phyloP scores from a whole-genome alignment of 2,888 invertebrate genomes.

The Volucella bombylans region DNA sequence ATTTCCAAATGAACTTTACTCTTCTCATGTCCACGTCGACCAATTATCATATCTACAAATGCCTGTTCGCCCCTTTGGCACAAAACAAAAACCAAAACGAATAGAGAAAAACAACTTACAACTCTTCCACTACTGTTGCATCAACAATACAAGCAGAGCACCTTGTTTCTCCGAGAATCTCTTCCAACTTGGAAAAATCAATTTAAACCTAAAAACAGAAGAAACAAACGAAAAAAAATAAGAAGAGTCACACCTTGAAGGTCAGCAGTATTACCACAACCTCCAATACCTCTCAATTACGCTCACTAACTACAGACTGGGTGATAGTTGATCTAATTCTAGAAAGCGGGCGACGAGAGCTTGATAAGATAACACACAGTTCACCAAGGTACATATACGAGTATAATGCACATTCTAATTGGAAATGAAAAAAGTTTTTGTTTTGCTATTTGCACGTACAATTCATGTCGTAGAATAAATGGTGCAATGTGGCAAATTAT shows the following conservation, averaged over 20 bases:
- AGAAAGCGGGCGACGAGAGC: neutral
- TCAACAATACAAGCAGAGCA: conserved; percentile 4
- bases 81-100: neutral
- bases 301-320: neutral
- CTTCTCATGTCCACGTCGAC: neutral
- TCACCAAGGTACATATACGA: neutral
- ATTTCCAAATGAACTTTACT: no score
- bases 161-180: neutral
- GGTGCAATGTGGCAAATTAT: conserved; percentile 23
- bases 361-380: conserved; percentile 34
- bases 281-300: neutral
- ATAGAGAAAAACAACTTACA: neutral
- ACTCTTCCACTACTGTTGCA: conserved; percentile 22
- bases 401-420: neutral
- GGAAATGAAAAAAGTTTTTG: neutral
- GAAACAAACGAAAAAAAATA: conserved; percentile 6
- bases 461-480: neutral
- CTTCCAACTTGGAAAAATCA: neutral
- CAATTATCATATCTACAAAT: conserved; percentile 2
- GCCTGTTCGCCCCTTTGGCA: conserved; percentile 12
- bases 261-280: conserved; percentile 10
- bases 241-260: conserved; percentile 24
- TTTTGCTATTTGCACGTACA: conserved; percentile 17
- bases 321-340: neutral
- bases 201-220: neutral